Conservation (phyloP, 2,113 vertebrate species). For the Cisticola juncidis region DNA sequence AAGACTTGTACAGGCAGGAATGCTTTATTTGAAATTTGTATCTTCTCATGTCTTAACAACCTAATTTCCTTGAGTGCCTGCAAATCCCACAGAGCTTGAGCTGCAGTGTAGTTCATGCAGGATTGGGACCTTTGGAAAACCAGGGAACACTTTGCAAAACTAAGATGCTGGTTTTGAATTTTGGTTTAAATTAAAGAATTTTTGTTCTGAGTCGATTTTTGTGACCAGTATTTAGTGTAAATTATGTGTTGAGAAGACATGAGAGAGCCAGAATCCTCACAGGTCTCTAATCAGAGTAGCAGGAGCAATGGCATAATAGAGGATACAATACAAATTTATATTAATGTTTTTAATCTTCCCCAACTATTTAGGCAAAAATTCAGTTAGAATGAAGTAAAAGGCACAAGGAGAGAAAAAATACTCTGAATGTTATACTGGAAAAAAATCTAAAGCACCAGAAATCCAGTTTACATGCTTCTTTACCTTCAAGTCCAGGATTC, state of each 20-base stretch:
- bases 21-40: constrained; percentile 14
- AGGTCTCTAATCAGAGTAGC: not conserved
- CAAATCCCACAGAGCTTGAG: not conserved
- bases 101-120: not conserved
- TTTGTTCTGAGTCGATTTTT: not conserved
- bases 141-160: not conserved
- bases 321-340: not conserved
- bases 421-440: not conserved
- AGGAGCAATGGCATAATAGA: not conserved
- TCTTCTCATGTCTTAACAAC: not conserved
- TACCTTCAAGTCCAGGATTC: not conserved
- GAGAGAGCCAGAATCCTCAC: not conserved
- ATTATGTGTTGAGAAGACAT: not conserved
- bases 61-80: not conserved
- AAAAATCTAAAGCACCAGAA: not conserved
- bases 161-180: not conserved
- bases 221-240: not conserved
- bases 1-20: constrained; percentile 12
- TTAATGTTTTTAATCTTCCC: not conserved
- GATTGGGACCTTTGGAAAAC: not conserved
- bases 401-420: not conserved
- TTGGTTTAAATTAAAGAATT: not conserved
- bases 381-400: not conserved
- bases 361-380: not conserved
- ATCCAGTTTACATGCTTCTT: not conserved